Percentiles rank a stretch among this genome's conserved stretches.
Evolutionary conservation across 2,888 invertebrate species (phyloP).

Genomic region (Reticulitermes lucifugus): DNA sequence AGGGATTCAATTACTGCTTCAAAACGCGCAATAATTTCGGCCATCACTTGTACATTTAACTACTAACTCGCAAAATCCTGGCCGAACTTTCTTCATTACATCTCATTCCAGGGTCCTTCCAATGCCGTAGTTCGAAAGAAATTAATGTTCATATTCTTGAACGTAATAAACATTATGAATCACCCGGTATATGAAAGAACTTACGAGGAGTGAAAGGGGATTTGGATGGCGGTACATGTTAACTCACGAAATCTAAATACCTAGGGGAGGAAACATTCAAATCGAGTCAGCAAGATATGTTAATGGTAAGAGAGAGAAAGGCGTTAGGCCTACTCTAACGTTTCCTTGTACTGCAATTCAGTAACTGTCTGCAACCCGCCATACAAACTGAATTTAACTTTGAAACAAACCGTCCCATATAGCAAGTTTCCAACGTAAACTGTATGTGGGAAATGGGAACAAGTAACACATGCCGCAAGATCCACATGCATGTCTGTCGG

Average conservation of each 20-base stretch:
- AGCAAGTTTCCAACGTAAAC: neutral
- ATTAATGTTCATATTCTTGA: neutral
- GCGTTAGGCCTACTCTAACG: neutral
- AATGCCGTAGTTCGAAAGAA: neutral
- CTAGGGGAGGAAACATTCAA: slow-evolving; percentile 15
- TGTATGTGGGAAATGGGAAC: neutral
- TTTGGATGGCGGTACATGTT: neutral
- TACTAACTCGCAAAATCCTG: too few relatives aligned
- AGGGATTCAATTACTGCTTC: too few relatives aligned
- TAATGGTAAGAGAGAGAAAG: slow-evolving; percentile 8
- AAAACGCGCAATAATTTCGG: too few relatives aligned
- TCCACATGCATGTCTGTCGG: too few relatives aligned
- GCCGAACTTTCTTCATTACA: too few relatives aligned
- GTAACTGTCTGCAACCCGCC: slow-evolving; percentile 25
- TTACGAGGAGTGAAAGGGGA: neutral
- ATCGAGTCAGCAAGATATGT: neutral
- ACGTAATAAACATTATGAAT: neutral
- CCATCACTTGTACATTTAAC: too few relatives aligned
- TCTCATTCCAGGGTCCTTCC: too few relatives aligned
- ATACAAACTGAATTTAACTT: slow-evolving; percentile 27
- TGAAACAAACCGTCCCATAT: slow-evolving; percentile 11
- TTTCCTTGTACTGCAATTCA: neutral
- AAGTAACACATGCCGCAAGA: neutral
- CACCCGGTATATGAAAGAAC: neutral
- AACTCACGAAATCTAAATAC: neutral